These are phyloP conservation scores for Dinomys branickii DNA, from an alignment of 2,113 vertebrate genomes.

Conservation along the genomic window DNA sequence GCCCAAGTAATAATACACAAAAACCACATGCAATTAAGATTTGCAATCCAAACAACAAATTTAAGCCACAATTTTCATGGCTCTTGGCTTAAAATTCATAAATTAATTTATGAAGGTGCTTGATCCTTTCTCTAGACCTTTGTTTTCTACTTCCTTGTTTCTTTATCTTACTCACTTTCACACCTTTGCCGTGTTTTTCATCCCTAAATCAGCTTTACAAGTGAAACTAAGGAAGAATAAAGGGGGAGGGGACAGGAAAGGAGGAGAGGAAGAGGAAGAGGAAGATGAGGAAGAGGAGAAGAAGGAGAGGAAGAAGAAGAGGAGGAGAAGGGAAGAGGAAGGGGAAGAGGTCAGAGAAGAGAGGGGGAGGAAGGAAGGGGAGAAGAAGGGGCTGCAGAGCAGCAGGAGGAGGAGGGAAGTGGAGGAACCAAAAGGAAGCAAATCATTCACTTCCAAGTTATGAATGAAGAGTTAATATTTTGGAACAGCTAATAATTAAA, in stretches of 20 bases:
- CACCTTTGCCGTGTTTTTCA: conserved; percentile 60
- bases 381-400: too few species aligned
- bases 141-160: conserved; percentile 9
- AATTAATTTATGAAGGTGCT: conserved; percentile 6
- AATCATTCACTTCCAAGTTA: conserved; percentile 75
- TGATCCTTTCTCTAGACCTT: conserved; percentile 52
- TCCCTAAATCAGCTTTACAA: conserved; percentile 71
- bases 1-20: background rate
- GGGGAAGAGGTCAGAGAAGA: accelerated
- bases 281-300: background rate
- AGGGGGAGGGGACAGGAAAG: background rate
- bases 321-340: background rate
- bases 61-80: background rate
- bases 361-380: background rate
- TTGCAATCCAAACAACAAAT: background rate
- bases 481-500: conserved; percentile 71
- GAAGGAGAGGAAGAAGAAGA: conserved; percentile 33
- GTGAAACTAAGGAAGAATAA: conserved; percentile 60
- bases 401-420: background rate
- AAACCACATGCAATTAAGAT: conserved; percentile 29
- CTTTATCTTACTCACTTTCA: background rate
- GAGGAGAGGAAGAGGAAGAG: background rate
- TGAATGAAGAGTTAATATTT: conserved; percentile 62
- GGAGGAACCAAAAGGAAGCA: background rate
- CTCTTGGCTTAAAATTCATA: conserved; percentile 39